Base-by-base conservation (phyloP, 1,140 invertebrate genomes). In the Conopomorpha cramerella region DNA sequence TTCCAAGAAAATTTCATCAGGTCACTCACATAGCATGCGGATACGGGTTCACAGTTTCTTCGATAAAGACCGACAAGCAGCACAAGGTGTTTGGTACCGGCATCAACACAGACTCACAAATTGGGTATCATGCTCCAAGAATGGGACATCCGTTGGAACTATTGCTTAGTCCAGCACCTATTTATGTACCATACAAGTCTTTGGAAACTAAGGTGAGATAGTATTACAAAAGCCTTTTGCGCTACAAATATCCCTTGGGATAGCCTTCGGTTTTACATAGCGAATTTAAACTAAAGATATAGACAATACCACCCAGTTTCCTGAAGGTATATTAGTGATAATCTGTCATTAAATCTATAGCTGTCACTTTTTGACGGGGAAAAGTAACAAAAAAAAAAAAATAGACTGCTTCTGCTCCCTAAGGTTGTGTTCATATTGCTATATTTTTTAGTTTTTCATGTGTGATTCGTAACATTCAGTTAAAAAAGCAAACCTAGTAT, bases 61-160 rank as follows among this genome's bases (percentile, higher is more conserved):
- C 86, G 10, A 84, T 90, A 0, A 82, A 86, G 30, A 79, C 80
- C 7, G 77, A 84, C 8, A 81, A 85, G 31, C 73, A 83, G 16
- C 77, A 82, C 49, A 86, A 89, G 61, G 65, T 97, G 1, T 95
- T 91, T 81, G 95, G 93, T 0, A 88, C 86, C 45, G 96, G 96
- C 1, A 82, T 97, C 16, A 98, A 98, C 72, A 90, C 89, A 15
- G 92, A 96, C 71, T 94, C 91, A 2, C 96, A 98, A 78, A 80
- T 98, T 38, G 93, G 95, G 43, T 86, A 84, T 36, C 84, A 91
- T 52, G 80, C 68, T 35, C 77, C 73, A 6, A 71, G 82, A 49
- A 79, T 73, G 58, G 84, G 82, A 8, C 82, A 86, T 45, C 84
- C 87, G 2, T 56, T 92, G 23, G 87, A 88, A 55, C 64, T 91